Evolutionary conservation across 2,113 vertebrate genomes (phyloP), one percentile per base, ranked within the genome.

Genomic region (Chamaea fasciata): DNA sequence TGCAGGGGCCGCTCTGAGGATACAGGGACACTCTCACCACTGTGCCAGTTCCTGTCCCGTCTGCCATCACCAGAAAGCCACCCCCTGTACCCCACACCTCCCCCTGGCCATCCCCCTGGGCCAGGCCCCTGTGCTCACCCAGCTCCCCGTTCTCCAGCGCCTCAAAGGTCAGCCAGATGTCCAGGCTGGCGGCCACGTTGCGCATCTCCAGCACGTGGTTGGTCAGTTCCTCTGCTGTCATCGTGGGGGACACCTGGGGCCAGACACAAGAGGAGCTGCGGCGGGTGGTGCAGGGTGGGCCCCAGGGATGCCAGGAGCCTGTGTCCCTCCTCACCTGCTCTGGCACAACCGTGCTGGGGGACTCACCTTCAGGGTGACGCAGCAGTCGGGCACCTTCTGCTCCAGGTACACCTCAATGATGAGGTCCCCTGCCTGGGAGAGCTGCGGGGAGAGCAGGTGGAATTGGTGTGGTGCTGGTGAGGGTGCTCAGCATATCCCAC

Each of bases 361-460:
- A 97, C 98, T 97, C 68, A 99, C 99, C 97, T 99, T 99, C 28
- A 99, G 98, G 15, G 99, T 99, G 67, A 99, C 92, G n/a, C 99
- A 99, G 96, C 98, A 98, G 97, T 99, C 99, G 0, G 99, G 98
- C 27, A 98, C 97, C 97, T 98, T 99, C 96, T 98, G 98, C 95
- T 99, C 99, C 97, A 99, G 96, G 52, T 99, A 99, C 26, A 99
- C 98, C 67, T 99, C 99, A 15, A 99, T 99, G 96, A 99, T 99
- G 86, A 99, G 98, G 89, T 99, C 99, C 19, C 99, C 99, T 4
- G 99, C 99, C 96, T 99, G 99, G 9, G 99, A 99, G 49, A 99
- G 97, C 99, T 99, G 96, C 2, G 39, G 89, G 62, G 50, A 95
- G 53, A 90, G 60, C 0, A 2, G 30, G 65, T 42, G 49, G 30